Base-by-base conservation (phyloP, 2,888 invertebrate species). In the Cantharis nigra region DNA sequence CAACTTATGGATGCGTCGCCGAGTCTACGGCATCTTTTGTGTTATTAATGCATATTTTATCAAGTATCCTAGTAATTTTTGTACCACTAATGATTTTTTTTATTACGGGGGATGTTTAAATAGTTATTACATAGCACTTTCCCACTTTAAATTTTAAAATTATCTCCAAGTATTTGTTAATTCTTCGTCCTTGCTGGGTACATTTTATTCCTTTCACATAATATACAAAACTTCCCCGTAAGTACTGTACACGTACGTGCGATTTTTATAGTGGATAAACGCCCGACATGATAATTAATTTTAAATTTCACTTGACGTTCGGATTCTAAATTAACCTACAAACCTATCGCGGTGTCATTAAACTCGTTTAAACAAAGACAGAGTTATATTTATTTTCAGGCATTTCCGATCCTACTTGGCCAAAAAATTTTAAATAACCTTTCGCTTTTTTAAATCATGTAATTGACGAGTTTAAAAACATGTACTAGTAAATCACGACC, bases 1-100 rank as follows among this genome's bases (percentile, higher is more conserved):
- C 63, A 76, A 72, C 76, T 74, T 74, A 69, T 70, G 63, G 77
- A 77, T 74, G 77, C 74, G 77, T 74, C 77, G 74, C 70, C 67
- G 23, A 76, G 74, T 77, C 77, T 77, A 49, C 63, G 30, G 70
- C 64, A 20, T 64, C 49, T 49, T 33, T 49, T 49, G 49, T 49
- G n/a, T 49, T 49, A 49, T 49, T 49, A 49, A 49, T 49, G 49
- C 49, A 49, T 49, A 49, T 49, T 49, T 49, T 49, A 49, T 49
- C 49, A 49, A 49, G 4, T 49, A 7, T 49, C 7, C 7, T 49
- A 2, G 49, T 49, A 49, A 49, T n/a, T 33, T 33, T 33, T 49
- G 49, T 49, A 7, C 49, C n/a, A 7, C 3, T 49, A 49, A 49
- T n/a, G n/a, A 49, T 49, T 49, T 49, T n/a, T n/a, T 49, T 49